Conservation (phyloP, 2,113 vertebrate species). For the Toxotes chatareus region DNA sequence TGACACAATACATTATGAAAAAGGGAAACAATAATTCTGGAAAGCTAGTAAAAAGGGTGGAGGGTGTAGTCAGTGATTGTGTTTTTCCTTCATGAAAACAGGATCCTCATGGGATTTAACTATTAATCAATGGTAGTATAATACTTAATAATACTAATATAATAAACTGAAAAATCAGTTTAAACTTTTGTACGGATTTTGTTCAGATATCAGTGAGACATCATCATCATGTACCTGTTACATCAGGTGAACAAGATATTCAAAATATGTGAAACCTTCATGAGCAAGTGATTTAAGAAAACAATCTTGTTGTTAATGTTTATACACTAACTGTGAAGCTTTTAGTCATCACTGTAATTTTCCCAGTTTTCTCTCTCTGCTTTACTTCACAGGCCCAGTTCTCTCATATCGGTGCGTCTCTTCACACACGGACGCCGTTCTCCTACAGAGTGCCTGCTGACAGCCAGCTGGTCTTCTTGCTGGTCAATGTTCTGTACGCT, state of each 20-base stretch:
- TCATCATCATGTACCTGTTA: neutral
- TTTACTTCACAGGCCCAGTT: slow-evolving; percentile 89
- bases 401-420: slow-evolving; percentile 93
- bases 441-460: slow-evolving; percentile 92
- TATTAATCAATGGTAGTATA: neutral
- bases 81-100: neutral
- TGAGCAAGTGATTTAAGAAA: neutral
- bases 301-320: neutral
- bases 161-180: neutral
- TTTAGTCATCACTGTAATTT: slow-evolving; percentile 2
- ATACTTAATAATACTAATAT: neutral
- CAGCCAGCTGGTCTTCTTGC: slow-evolving; percentile 87
- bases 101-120: neutral
- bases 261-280: neutral
- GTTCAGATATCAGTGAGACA: neutral
- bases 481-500: slow-evolving; percentile 89
- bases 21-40: neutral
- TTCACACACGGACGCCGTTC: slow-evolving; percentile 95
- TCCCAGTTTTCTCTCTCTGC: slow-evolving; percentile 19
- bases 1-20: no score
- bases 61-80: no score
- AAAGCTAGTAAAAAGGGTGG: no score
- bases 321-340: neutral
- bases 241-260: neutral
- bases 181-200: neutral